These are phyloP conservation scores for Hafferia zeledoni DNA, from an alignment of 2,797 vertebrate species.

Conservation along the genomic window DNA sequence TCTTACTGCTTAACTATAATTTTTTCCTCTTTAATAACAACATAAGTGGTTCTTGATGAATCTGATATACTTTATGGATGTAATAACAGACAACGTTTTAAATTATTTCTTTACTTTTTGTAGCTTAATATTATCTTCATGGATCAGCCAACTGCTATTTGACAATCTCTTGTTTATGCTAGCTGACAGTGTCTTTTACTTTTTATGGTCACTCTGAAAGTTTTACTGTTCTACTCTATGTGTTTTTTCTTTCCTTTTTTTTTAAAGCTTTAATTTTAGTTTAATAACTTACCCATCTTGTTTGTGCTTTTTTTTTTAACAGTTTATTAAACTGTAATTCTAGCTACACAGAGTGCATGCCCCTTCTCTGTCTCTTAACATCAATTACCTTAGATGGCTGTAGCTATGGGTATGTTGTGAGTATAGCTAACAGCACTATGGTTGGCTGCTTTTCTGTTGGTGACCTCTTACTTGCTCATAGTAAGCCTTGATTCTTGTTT, in stretches of 20 bases:
- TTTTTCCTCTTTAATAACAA: background rate
- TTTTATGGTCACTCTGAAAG: background rate
- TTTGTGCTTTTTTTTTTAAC: background rate
- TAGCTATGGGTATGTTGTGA: background rate
- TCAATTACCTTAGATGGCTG: background rate
- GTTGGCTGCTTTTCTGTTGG: background rate
- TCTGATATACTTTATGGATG: background rate
- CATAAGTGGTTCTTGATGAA: background rate
- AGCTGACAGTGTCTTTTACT: background rate
- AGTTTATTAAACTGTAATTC: background rate
- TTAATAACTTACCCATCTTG: background rate
- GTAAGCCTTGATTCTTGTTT: background rate
- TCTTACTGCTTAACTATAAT: background rate
- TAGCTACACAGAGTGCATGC: background rate
- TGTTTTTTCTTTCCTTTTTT: rapidly evolving
- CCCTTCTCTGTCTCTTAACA: background rate
- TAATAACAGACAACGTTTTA: background rate
- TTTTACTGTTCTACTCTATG: background rate
- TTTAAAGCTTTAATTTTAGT: background rate
- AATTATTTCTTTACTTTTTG: background rate
- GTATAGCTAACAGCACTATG: background rate
- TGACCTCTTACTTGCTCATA: background rate
- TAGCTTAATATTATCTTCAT: background rate
- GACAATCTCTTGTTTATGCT: background rate
- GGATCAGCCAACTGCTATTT: background rate